Evolutionary conservation across 2,113 vertebrate genomes (phyloP).

Genomic region (Tor tambroides): DNA sequence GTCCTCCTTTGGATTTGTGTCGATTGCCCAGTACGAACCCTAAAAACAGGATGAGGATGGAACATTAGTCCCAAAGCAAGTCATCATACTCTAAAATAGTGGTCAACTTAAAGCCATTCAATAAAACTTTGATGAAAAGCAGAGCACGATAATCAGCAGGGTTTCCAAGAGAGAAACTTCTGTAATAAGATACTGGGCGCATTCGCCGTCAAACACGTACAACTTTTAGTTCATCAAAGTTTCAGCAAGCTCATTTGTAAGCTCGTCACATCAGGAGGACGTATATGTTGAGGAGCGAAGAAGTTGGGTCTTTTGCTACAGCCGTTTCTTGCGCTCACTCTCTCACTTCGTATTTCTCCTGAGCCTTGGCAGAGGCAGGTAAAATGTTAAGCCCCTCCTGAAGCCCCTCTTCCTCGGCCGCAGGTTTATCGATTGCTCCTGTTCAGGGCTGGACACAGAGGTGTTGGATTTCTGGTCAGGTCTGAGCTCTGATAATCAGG

Average conservation of each 20-base stretch:
- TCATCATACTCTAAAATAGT: slow-evolving; percentile 22
- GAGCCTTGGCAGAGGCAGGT: slow-evolving; percentile 65
- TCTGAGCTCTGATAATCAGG: slow-evolving; percentile 72
- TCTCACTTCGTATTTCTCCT: slow-evolving; percentile 36
- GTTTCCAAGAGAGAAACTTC: not conserved
- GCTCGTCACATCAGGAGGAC: slow-evolving; percentile 45
- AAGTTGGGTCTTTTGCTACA: slow-evolving; percentile 6
- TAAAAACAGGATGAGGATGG: slow-evolving; percentile 66
- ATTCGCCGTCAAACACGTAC: slow-evolving; percentile 36
- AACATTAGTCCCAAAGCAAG: slow-evolving; percentile 49
- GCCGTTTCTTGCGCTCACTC: not conserved
- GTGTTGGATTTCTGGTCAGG: slow-evolving; percentile 67
- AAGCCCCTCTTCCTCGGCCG: slow-evolving; percentile 64
- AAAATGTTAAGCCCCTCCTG: slow-evolving; percentile 54
- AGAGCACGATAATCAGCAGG: slow-evolving; percentile 12
- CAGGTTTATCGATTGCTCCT: slow-evolving; percentile 61
- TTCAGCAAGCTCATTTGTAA: slow-evolving; percentile 52
- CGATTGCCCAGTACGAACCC: slow-evolving; percentile 94
- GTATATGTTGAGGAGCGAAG: slow-evolving; percentile 19
- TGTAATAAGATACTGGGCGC: slow-evolving; percentile 24
- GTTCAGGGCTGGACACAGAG: slow-evolving; percentile 53
- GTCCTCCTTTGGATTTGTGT: slow-evolving; percentile 92
- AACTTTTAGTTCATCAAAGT: slow-evolving; percentile 57
- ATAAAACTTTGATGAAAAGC: slow-evolving; percentile 21
- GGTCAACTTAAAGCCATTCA: not conserved